A percentile compares a stretch with the other conserved stretches of the same genome.
These are phyloP conservation scores for Isotomurus palustris DNA, from an alignment of 2,888 invertebrate genomes.

Conservation along the genomic window DNA sequence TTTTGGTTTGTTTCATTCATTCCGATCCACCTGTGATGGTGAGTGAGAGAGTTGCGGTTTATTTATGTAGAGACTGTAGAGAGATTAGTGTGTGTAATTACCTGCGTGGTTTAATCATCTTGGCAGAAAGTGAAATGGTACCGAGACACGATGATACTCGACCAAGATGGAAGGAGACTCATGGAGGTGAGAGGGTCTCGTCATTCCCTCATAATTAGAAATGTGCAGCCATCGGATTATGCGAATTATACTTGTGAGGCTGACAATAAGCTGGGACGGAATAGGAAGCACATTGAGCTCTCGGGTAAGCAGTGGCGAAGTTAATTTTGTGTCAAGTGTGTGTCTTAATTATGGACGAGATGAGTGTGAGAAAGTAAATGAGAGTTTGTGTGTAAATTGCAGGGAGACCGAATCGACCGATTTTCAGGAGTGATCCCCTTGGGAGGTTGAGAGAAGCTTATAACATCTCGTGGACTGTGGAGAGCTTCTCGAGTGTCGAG, in stretches of 20 bases:
- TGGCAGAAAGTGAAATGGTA: slow-evolving; percentile 61
- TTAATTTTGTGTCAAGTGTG: not conserved
- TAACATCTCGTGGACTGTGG: slow-evolving; percentile 65
- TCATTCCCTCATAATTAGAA: slow-evolving; percentile 63
- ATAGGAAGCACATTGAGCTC: slow-evolving; percentile 61
- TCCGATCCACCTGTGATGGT: slow-evolving; percentile 67
- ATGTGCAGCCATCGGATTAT: slow-evolving; percentile 64
- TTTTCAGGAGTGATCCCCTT: slow-evolving; percentile 61
- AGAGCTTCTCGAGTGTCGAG: slow-evolving; percentile 63
- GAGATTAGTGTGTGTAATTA: too few species aligned
- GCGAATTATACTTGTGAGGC: slow-evolving; percentile 68
- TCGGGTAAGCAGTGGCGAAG: slow-evolving; percentile 53
- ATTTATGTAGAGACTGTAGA: too few species aligned
- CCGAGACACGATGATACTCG: slow-evolving; percentile 64
- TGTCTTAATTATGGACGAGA: too few species aligned
- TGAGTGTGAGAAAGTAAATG: too few species aligned
- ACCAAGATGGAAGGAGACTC: slow-evolving; percentile 62
- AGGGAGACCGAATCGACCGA: slow-evolving; percentile 63
- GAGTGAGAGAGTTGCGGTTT: slow-evolving; percentile 46
- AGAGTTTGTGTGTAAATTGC: too few species aligned
- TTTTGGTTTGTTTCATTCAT: slow-evolving; percentile 63
- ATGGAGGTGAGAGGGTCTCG: slow-evolving; percentile 64
- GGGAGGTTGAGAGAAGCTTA: slow-evolving; percentile 61
- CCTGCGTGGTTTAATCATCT: too few species aligned
- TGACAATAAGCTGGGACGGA: slow-evolving; percentile 64